Evolutionary conservation across 2,888 invertebrate species (phyloP).

Genomic region (Julus scanicus): DNA sequence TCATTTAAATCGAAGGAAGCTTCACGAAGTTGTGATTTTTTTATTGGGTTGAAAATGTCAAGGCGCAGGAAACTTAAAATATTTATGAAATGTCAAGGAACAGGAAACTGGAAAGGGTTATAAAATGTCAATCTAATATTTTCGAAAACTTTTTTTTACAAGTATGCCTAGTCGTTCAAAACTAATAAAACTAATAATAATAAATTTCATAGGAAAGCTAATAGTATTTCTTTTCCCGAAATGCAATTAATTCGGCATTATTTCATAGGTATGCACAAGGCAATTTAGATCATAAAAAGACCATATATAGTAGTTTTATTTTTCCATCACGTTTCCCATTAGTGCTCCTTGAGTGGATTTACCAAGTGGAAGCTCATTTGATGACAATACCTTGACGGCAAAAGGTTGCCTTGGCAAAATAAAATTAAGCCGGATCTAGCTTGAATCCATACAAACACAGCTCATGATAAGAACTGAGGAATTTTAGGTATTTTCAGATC

Average conservation of each 20-base stretch:
- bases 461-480: slow-evolving; percentile 16
- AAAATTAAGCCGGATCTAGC: slow-evolving; percentile 32
- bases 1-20: too few species aligned
- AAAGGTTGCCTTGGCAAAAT: slow-evolving; percentile 42
- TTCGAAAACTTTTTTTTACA: not conserved
- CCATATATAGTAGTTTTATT: slow-evolving; percentile 20
- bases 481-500: slow-evolving; percentile 36
- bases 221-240: not conserved
- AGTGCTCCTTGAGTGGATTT: slow-evolving; percentile 36
- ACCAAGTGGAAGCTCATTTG: slow-evolving; percentile 16
- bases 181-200: not conserved
- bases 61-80: too few species aligned
- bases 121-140: not conserved
- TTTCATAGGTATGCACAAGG: not conserved
- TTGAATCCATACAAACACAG: slow-evolving; percentile 23
- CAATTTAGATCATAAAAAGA: not conserved
- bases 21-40: too few species aligned
- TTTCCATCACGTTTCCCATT: slow-evolving; percentile 42
- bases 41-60: too few species aligned
- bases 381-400: slow-evolving; percentile 37
- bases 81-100: not conserved
- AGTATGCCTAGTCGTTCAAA: not conserved
- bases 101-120: not conserved
- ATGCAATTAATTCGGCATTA: slow-evolving; percentile 5
- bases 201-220: not conserved